Evolutionary conservation across 2,113 vertebrate genomes (phyloP).

Genomic region (Sylvietta virens): DNA sequence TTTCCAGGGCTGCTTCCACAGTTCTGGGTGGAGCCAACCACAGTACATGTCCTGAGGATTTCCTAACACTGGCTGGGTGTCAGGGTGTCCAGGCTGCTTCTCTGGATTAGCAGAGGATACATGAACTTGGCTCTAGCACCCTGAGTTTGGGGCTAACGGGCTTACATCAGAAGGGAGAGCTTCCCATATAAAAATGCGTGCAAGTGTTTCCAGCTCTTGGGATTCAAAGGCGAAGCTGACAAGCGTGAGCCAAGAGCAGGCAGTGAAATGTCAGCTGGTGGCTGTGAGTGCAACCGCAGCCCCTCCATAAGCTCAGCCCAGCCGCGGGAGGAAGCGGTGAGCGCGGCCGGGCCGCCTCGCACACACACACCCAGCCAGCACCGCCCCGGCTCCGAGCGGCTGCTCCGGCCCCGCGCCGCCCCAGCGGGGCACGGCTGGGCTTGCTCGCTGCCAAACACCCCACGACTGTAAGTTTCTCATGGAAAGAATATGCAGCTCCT

Average conservation of each 20-base stretch:
- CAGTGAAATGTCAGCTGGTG: not conserved
- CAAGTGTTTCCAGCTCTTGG: not conserved
- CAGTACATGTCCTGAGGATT: rapidly evolving
- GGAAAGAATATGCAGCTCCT: not conserved
- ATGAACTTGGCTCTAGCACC: not conserved
- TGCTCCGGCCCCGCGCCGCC: not conserved
- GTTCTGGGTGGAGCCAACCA: not conserved
- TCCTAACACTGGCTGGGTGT: not conserved
- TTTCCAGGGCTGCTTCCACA: not conserved
- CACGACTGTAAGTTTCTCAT: rapidly evolving
- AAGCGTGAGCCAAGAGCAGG: not conserved
- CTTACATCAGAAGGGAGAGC: not conserved
- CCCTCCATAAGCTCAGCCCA: not conserved
- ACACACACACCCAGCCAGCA: not conserved
- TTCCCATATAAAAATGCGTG: rapidly evolving
- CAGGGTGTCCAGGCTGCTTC: not conserved
- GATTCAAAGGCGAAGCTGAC: not conserved
- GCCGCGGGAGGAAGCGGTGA: not conserved
- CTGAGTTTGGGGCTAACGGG: not conserved
- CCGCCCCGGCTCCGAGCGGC: rapidly evolving
- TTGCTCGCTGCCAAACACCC: not conserved
- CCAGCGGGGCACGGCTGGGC: rapidly evolving
- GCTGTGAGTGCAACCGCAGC: not conserved
- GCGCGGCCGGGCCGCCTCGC: not conserved
- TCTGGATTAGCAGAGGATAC: not conserved